Evolutionary conservation across 2,113 vertebrate species (phyloP).

Genomic region (Pachycephala philippinensis): DNA sequence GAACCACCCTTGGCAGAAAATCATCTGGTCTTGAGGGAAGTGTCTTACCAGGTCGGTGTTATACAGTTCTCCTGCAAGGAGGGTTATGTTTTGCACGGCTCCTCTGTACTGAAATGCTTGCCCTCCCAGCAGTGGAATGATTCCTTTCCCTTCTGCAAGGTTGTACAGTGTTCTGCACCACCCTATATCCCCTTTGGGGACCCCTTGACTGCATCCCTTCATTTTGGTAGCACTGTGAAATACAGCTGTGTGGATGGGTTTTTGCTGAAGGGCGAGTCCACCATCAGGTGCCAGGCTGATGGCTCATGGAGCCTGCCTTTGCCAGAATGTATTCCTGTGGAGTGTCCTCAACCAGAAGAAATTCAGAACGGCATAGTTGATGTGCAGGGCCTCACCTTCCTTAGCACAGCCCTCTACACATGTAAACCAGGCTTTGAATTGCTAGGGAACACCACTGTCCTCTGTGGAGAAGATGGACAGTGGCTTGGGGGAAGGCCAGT

Average conservation of each 20-base stretch:
- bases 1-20: slow-evolving; percentile 89
- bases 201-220: slow-evolving; percentile 67
- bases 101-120: slow-evolving; percentile 83
- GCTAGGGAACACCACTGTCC: slow-evolving; percentile 84
- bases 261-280: slow-evolving; percentile 75
- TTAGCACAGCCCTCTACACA: slow-evolving; percentile 91
- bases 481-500: slow-evolving; percentile 90
- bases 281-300: slow-evolving; percentile 78
- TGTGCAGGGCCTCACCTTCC: slow-evolving; percentile 95
- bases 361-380: slow-evolving; percentile 89
- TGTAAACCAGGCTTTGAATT: slow-evolving; percentile 90
- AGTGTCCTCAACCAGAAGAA: slow-evolving; percentile 92
- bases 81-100: slow-evolving; percentile 84
- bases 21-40: slow-evolving; percentile 84
- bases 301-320: slow-evolving; percentile 85
- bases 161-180: slow-evolving; percentile 81
- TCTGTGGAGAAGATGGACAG: slow-evolving; percentile 90
- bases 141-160: slow-evolving; percentile 89
- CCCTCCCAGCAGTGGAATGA: slow-evolving; percentile 89
- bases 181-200: slow-evolving; percentile 87
- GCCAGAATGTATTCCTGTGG: slow-evolving; percentile 91
- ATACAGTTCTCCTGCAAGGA: slow-evolving; percentile 89
- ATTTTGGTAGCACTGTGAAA: slow-evolving; percentile 79
- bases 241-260: slow-evolving; percentile 92
- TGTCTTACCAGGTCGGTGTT: slow-evolving; percentile 78